Base-by-base conservation (phyloP, 2,888 invertebrate species). In the Idaea biselata region DNA sequence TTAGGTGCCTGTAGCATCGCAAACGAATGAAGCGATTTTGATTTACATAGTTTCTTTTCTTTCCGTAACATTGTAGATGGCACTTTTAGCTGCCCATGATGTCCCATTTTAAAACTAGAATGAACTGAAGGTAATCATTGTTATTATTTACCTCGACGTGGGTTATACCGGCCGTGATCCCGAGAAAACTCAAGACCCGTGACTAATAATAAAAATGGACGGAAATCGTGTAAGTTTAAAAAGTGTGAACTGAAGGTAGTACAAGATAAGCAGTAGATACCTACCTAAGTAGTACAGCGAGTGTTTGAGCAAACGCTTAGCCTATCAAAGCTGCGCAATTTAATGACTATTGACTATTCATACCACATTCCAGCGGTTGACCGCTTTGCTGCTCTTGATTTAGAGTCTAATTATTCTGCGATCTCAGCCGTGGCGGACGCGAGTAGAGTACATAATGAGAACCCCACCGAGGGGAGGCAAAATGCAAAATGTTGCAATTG, bases 311-410 rank as follows among this genome's bases (percentile, higher is more conserved):
- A 77, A 79, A 78, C 84, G 83, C 82, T 89, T 88, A 88, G 88
- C 89, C 88, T 89, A 88, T 86, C 89, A 91, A 88, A 89, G 88
- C 89, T 83, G 89, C 90, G 90, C 89, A 86, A 89, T 91, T 89
- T 90, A 91, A 91, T 91, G 91, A 89, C 88, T 86, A 90, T 91
- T 90, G 90, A 89, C 90, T 91, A 91, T 91, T 91, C 91, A 91
- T 90, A 87, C 87, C 87, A 87, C 87, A 89, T 88, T 86, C 86
- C 83, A 85, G 83, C 81, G 89, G 88, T 85, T 88, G 90, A 90
- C 89, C 91, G 89, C 88, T 85, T 84, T 83, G 84, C 87, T 87
- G 84, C 88, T 87, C 89, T 88, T 89, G 91, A 91, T 91, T 89
- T 91, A 89, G 87, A 88, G 84, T 89, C 86, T 89, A 90, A 90